These are phyloP conservation scores for Physocephala rufipes DNA, from an alignment of 2,888 invertebrate genomes.

Conservation along the genomic window DNA sequence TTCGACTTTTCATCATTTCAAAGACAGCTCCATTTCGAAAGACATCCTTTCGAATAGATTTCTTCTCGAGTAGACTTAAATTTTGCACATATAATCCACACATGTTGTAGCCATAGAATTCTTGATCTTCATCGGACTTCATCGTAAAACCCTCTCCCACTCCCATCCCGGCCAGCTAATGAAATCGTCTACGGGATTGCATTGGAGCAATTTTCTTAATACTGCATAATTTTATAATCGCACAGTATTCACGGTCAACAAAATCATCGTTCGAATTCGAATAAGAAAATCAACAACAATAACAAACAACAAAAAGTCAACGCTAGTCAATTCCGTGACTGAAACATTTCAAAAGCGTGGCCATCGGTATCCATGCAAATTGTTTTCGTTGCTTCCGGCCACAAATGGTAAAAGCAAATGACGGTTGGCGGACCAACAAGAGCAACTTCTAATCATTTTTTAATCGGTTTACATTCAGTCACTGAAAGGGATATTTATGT, in stretches of 20 bases:
- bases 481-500: slow-evolving; percentile 46
- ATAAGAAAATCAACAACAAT: not conserved
- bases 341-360: not conserved
- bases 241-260: slow-evolving; percentile 16
- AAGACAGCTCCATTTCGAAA: no score
- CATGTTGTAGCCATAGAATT: no score
- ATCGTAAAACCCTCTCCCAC: no score
- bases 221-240: not conserved
- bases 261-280: slow-evolving; percentile 26
- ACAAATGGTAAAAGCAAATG: not conserved
- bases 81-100: no score
- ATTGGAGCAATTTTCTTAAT: no score
- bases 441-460: slow-evolving; percentile 48
- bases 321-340: not conserved
- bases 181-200: no score
- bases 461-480: slow-evolving; percentile 53
- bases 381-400: not conserved
- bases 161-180: no score
- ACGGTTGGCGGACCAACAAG: no score
- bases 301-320: not conserved
- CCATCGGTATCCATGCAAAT: not conserved
- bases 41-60: no score
- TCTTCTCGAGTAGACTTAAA: no score
- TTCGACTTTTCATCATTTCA: no score
- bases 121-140: no score